Percentiles rank a stretch among this genome's conserved stretches.
phyloP scores from a whole-genome alignment of 92 coral and sea anemone genomes.

The Zoanthus sociatus region DNA sequence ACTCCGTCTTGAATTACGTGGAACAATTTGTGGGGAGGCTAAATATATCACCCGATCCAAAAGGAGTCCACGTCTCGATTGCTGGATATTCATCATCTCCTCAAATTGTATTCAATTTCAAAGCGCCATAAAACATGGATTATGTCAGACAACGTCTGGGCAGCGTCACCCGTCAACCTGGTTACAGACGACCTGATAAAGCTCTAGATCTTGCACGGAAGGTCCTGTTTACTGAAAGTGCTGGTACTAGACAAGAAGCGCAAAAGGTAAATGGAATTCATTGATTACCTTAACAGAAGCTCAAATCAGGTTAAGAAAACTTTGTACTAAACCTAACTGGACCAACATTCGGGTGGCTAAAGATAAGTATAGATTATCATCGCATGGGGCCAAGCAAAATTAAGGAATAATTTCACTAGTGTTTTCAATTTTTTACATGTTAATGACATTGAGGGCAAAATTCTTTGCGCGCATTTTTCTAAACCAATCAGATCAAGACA shows the following conservation, averaged over 20 bases:
- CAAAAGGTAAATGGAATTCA: not conserved
- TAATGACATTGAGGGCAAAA: too few relatives aligned
- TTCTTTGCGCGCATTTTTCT: too few relatives aligned
- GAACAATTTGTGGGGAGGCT: slow-evolving; percentile 22
- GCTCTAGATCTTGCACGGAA: slow-evolving; percentile 7
- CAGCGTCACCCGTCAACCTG: slow-evolving; percentile 12
- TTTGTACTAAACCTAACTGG: too few relatives aligned
- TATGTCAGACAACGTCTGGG: slow-evolving; percentile 10
- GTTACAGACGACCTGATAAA: slow-evolving; percentile 27
- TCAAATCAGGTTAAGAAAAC: too few relatives aligned
- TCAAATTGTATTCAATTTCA: slow-evolving; percentile 9
- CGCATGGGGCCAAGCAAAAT: too few relatives aligned
- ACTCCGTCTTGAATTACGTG: slow-evolving; percentile 14
- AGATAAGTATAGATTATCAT: too few relatives aligned
- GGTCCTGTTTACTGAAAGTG: slow-evolving; percentile 1
- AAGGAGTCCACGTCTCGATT: slow-evolving; percentile 21
- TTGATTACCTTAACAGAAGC: too few relatives aligned
- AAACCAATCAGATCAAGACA: too few relatives aligned
- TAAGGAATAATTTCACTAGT: too few relatives aligned
- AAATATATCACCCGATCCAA: slow-evolving; percentile 24
- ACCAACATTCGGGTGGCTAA: too few relatives aligned
- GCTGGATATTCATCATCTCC: slow-evolving; percentile 27
- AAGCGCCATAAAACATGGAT: slow-evolving; percentile 7
- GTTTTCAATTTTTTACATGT: too few relatives aligned
- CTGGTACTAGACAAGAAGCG: not conserved